A percentile compares a stretch with the other conserved stretches of the same genome.
Evolutionary conservation across 2,113 vertebrate species (phyloP).

Genomic region (Meles meles): DNA sequence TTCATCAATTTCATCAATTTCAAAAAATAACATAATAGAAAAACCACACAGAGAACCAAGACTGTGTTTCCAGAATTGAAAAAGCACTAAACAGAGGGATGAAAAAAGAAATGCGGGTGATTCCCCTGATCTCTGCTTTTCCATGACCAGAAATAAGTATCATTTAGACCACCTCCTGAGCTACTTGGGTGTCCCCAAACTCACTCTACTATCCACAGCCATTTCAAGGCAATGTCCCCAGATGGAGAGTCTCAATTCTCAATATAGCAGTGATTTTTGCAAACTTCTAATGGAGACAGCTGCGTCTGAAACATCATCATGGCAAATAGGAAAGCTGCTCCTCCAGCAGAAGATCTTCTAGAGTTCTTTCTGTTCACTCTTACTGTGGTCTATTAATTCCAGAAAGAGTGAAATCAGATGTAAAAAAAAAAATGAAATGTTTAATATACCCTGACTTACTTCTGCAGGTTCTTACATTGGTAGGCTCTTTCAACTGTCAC

Average conservation of each 20-base stretch:
- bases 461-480: too few relatives aligned
- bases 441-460: background rate
- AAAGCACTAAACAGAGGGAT: background rate
- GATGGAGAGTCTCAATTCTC: rapidly evolving
- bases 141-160: background rate
- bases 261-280: background rate
- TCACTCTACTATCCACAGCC: rapidly evolving
- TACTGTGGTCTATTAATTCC: background rate
- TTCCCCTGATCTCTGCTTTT: background rate
- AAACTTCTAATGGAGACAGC: rapidly evolving
- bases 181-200: rapidly evolving
- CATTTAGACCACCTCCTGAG: background rate
- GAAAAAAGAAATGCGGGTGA: background rate
- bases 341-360: background rate
- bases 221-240: background rate
- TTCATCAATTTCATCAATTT: background rate
- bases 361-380: background rate
- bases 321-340: rapidly evolving
- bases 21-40: background rate
- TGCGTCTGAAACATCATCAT: rapidly evolving
- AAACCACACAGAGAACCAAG: background rate
- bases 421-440: background rate
- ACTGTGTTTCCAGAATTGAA: background rate
- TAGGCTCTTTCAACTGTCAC: background rate
- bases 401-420: background rate